These are phyloP conservation scores for Corvus hawaiiensis DNA, from an alignment of 2,113 vertebrate genomes.

Conservation along the genomic window DNA sequence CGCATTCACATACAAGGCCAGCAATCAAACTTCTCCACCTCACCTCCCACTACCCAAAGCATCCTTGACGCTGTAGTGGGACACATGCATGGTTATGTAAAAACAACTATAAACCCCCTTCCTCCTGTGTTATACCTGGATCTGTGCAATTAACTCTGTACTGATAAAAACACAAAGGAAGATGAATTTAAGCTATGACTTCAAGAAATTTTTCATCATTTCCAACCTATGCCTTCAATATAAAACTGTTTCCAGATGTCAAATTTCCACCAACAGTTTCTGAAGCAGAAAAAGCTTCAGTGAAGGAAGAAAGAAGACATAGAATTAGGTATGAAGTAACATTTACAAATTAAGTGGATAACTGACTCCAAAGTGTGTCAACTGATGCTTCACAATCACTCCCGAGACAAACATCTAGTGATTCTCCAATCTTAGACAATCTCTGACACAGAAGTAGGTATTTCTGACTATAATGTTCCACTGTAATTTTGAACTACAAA, in stretches of 20 bases:
- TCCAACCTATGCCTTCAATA: background rate
- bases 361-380: background rate
- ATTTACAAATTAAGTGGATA: background rate
- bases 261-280: background rate
- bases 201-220: background rate
- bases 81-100: rapidly evolving
- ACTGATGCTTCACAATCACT: background rate
- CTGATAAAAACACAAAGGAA: background rate
- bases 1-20: background rate
- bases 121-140: background rate
- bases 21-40: background rate
- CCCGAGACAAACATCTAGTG: background rate
- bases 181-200: background rate
- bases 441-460: background rate
- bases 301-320: background rate
- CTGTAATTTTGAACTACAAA: background rate
- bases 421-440: background rate
- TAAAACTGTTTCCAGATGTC: background rate
- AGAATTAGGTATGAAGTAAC: background rate
- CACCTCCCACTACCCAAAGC: background rate
- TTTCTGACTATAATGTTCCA: background rate
- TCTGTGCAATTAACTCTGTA: background rate
- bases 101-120: background rate
- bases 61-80: background rate
- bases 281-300: background rate